Conservation (phyloP, 92 coral and sea anemone species). For the Plumapathes pennacea region DNA sequence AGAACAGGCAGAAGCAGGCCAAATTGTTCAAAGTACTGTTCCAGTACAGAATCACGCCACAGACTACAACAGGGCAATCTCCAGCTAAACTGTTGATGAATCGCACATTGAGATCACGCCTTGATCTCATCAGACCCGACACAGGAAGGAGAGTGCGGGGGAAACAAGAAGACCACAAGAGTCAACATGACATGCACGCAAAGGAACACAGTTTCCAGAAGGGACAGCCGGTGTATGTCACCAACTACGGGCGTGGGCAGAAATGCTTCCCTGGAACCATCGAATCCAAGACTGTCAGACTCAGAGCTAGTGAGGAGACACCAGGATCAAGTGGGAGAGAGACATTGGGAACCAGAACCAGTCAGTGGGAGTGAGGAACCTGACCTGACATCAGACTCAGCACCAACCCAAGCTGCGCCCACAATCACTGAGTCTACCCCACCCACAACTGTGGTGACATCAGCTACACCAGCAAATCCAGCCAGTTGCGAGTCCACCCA, state of each 20-base stretch:
- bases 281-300: too few species aligned
- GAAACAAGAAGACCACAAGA: conserved; percentile 32
- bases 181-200: conserved; percentile 24
- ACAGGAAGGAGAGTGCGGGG: neutral
- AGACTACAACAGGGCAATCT: conserved; percentile 40
- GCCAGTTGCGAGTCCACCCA: too few species aligned
- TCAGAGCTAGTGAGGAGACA: too few species aligned
- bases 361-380: too few species aligned
- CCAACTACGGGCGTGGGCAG: conserved; percentile 22
- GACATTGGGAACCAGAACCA: too few species aligned
- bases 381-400: too few species aligned
- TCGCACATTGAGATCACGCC: conserved; percentile 9
- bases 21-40: conserved; percentile 26
- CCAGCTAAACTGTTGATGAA: conserved; percentile 50
- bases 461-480: too few species aligned
- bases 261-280: conserved; percentile 30
- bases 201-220: conserved; percentile 31
- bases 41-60: conserved; percentile 31
- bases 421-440: too few species aligned
- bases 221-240: conserved; percentile 28
- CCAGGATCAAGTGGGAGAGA: too few species aligned
- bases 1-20: too few species aligned
- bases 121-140: conserved; percentile 36
- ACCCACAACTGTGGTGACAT: too few species aligned
- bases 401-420: too few species aligned